phyloP scores from a whole-genome alignment of 2,888 invertebrate species.

The Pinctada fucata region DNA sequence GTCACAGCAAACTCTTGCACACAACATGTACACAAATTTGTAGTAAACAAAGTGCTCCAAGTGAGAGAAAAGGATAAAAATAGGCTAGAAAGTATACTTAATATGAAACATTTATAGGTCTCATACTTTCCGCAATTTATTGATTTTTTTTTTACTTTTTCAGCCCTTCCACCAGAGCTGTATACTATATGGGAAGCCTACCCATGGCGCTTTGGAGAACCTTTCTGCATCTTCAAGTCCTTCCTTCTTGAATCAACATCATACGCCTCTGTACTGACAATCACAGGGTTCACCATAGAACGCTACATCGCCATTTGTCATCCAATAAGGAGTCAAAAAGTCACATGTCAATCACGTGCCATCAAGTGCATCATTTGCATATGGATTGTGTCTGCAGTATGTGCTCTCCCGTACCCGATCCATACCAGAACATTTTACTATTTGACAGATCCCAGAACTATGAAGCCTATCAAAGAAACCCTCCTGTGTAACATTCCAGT shows the following conservation, averaged over 20 bases:
- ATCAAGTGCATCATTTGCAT: slow-evolving; percentile 78
- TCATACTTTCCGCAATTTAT: background rate
- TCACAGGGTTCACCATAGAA: slow-evolving; percentile 94
- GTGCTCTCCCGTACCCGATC: slow-evolving; percentile 80
- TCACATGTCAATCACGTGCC: slow-evolving; percentile 89
- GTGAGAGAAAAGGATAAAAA: too few species aligned
- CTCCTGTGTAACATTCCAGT: slow-evolving; percentile 69
- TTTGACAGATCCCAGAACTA: slow-evolving; percentile 53
- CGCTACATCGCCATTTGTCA: slow-evolving; percentile 93
- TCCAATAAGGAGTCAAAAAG: slow-evolving; percentile 88
- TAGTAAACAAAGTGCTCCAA: too few species aligned
- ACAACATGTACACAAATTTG: too few species aligned
- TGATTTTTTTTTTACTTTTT: slow-evolving; percentile 38
- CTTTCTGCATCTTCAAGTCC: slow-evolving; percentile 78
- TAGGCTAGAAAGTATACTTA: too few species aligned
- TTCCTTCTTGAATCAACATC: slow-evolving; percentile 82
- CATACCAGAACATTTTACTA: slow-evolving; percentile 69
- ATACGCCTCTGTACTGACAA: slow-evolving; percentile 93
- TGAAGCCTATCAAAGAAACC: slow-evolving; percentile 60
- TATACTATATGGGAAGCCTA: slow-evolving; percentile 78
- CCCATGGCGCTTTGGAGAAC: slow-evolving; percentile 77
- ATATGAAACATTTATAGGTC: too few species aligned
- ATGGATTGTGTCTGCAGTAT: slow-evolving; percentile 86
- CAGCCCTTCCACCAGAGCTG: slow-evolving; percentile 78
- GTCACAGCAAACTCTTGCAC: too few species aligned